Evolutionary conservation across 2,797 vertebrate species (phyloP).

Genomic region (Sandelia bainsii): DNA sequence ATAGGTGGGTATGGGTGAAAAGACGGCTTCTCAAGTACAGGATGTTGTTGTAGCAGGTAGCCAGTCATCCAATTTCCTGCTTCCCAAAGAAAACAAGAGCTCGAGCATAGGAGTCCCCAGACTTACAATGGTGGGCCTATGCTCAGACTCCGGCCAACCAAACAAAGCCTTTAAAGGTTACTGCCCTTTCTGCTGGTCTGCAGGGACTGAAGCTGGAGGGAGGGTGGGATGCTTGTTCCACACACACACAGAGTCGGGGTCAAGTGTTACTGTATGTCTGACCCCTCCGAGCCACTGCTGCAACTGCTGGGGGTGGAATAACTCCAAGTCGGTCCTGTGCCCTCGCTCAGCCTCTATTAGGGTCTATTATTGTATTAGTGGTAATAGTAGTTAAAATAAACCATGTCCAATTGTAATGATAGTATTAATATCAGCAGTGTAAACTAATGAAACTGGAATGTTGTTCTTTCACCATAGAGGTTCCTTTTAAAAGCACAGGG

Average conservation of each 20-base stretch:
- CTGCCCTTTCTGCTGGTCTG: constrained; percentile 82
- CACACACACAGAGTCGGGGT: constrained; percentile 68
- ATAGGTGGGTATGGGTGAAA: constrained; percentile 89
- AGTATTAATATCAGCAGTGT: constrained; percentile 84
- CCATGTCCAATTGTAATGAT: constrained; percentile 84
- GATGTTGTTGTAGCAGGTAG: constrained; percentile 92
- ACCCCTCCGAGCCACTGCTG: constrained; percentile 74
- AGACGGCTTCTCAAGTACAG: constrained; percentile 90
- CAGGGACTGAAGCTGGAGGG: constrained; percentile 64
- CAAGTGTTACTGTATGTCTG: constrained; percentile 85
- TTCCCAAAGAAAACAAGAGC: constrained; percentile 90
- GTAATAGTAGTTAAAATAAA: constrained; percentile 88
- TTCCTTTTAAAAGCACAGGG: constrained; percentile 76
- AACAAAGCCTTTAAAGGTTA: constrained; percentile 87
- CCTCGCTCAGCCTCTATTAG: constrained; percentile 78
- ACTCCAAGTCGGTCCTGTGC: constrained; percentile 62
- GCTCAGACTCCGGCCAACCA: constrained; percentile 76
- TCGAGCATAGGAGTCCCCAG: constrained; percentile 76
- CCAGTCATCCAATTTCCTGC: constrained; percentile 91
- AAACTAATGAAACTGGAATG: constrained; percentile 83
- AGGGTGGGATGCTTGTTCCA: constrained; percentile 61
- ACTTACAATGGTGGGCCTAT: constrained; percentile 87
- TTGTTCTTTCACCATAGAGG: constrained; percentile 81
- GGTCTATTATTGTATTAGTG: constrained; percentile 86
- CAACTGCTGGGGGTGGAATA: constrained; percentile 75